Base-by-base conservation (phyloP, 2,113 vertebrate species). In the Tychaedon coryphoeus region DNA sequence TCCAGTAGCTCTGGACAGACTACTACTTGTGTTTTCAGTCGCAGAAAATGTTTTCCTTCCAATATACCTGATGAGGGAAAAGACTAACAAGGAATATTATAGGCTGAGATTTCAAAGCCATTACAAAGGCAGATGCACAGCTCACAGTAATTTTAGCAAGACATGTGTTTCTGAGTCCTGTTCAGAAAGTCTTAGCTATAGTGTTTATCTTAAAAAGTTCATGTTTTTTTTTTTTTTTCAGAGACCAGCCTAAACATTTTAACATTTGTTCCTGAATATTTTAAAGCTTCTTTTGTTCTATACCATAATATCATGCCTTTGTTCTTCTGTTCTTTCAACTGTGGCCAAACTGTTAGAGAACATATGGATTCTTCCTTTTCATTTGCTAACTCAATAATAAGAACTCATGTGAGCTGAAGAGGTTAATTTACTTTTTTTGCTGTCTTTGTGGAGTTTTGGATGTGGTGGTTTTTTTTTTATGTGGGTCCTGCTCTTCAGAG, bases 301-400 rank as follows among this genome's bases (percentile, higher is more conserved):
- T 81, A 33, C 28, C 11, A 15, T 77, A 83, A 65, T 80, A 84
- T 58, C 23, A 54, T 50, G 53, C 45, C 73, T 96, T 95, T 92
- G 83, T 86, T 91, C 51, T 91, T 24, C n/a, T 67, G 38, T 89
- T 94, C 73, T 89, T 94, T 96, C 51, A 94, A 81, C 65, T 53
- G 71, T 64, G 61, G 51, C 65, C 80, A 80, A 86, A 88, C 36
- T 86, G 62, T 83, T 72, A 76, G n/a, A 65, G 50, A 90, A 83
- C 36, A 79, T 38, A 57, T 58, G 67, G 45, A 73, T 70, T 34
- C 29, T 78, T 89, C 70, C 33, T 78, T 95, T 74, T 70, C 51
- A 42, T 53, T 88, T 92, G 51, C 38, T 89, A 84, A 82, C 17
- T 80, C 38, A 45, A 22, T 48, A 69, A 38, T 69, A 88, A 53